Conservation (phyloP, 2,113 vertebrate genomes). For the Camelus bactrianus region DNA sequence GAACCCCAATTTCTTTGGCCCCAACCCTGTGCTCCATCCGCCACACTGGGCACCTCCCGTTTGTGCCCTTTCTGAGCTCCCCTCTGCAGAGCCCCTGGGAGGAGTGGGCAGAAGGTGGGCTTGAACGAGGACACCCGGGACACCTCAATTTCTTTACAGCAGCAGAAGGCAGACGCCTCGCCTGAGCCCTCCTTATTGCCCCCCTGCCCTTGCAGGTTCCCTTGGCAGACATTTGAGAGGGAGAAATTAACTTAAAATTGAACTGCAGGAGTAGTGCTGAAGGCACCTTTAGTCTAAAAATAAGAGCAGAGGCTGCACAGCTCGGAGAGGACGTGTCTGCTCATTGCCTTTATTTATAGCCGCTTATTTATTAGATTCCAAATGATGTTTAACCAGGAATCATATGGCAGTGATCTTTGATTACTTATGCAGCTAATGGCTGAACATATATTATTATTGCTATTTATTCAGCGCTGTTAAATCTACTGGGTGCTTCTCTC, state of each 20-base stretch:
- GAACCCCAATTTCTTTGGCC: neutral
- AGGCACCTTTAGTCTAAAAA: conserved; percentile 65
- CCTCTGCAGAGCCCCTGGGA: neutral
- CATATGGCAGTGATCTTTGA: conserved; percentile 80
- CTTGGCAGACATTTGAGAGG: neutral
- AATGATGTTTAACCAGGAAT: conserved; percentile 78
- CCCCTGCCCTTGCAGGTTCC: neutral
- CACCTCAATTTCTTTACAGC: neutral
- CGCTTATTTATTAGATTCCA: conserved; percentile 74
- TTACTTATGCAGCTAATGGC: conserved; percentile 75
- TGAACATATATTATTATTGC: conserved; percentile 72
- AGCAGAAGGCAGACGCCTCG: neutral
- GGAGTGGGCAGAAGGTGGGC: neutral
- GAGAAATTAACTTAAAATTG: conserved; percentile 25
- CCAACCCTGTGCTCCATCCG: neutral
- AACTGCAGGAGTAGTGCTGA: neutral
- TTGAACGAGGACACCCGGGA: neutral
- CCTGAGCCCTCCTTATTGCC: accelerated
- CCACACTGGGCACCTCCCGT: neutral
- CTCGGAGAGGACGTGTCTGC: neutral
- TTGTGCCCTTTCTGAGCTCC: neutral
- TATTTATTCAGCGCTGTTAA: conserved; percentile 63
- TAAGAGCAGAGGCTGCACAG: conserved; percentile 21
- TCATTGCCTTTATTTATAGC: conserved; percentile 70
- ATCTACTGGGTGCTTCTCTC: neutral